Conservation (phyloP, 2,888 invertebrate genomes). For the Sialis lutaria region DNA sequence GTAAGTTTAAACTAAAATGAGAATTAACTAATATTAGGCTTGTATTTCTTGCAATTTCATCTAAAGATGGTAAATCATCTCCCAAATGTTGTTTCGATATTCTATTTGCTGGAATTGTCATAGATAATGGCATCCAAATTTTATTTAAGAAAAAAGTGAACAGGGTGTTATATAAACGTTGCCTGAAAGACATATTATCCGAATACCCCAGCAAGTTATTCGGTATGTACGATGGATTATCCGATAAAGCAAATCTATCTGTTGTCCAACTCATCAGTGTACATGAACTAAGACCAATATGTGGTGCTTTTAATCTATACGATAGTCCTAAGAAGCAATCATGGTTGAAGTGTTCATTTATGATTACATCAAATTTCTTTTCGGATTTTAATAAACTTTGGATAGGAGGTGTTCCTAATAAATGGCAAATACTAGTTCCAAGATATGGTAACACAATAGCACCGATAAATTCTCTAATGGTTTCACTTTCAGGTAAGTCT, state of each 20-base stretch:
- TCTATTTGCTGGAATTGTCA: conserved; percentile 12
- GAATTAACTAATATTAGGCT: conserved; percentile 30
- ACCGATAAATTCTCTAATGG: conserved; percentile 2
- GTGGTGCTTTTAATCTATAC: conserved; percentile 38
- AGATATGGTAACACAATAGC: conserved; percentile 1
- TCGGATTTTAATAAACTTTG: conserved; percentile 23
- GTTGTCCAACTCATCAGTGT: conserved; percentile 30
- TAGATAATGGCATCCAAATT: conserved; percentile 7
- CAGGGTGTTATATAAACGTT: conserved; percentile 17
- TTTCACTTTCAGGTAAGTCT: background rate
- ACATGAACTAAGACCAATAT: conserved; percentile 34
- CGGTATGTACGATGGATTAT: conserved; percentile 29
- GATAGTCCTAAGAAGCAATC: conserved; percentile 52
- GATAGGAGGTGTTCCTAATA: conserved; percentile 21
- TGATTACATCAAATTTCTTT: conserved; percentile 43
- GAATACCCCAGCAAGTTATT: conserved; percentile 25
- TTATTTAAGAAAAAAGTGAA: conserved; percentile 12
- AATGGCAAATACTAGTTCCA: conserved; percentile 21
- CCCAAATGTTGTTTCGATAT: conserved; percentile 17
- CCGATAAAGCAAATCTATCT: conserved; percentile 28
- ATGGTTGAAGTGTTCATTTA: conserved; percentile 53
- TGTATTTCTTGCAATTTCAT: conserved; percentile 24
- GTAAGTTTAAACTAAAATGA: conserved; percentile 25
- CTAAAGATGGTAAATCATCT: conserved; percentile 17
- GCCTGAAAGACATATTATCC: conserved; percentile 19